Evolutionary conservation across 2,113 vertebrate species (phyloP).

Genomic region (Nanorana parkeri): DNA sequence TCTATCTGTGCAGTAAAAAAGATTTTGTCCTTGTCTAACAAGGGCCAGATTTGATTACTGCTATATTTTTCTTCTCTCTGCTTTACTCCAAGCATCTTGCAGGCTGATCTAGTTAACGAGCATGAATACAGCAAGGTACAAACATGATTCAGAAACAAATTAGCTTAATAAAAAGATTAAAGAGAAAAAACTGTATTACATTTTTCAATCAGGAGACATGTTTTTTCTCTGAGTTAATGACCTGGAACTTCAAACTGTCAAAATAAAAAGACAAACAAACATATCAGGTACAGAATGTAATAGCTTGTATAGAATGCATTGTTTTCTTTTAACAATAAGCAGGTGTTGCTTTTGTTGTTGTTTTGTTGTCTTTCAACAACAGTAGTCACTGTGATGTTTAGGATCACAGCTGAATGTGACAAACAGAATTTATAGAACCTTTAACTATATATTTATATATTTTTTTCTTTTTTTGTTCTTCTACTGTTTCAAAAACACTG

Average conservation of each 20-base stretch:
- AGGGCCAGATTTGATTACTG: constrained; percentile 40
- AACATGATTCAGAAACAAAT: neutral
- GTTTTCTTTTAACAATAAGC: no score
- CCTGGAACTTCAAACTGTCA: neutral
- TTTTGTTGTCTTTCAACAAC: no score
- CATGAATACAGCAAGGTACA: constrained; percentile 2
- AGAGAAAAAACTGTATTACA: neutral
- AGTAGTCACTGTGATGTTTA: no score
- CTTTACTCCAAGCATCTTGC: constrained; percentile 22
- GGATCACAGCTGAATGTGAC: no score
- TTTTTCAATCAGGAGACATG: constrained; percentile 1
- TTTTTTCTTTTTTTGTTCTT: no score
- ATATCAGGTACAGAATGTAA: neutral
- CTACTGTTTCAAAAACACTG: no score
- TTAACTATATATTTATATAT: no score
- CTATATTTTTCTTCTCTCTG: constrained; percentile 29
- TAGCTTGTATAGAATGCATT: neutral
- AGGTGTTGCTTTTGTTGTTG: no score
- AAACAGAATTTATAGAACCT: no score
- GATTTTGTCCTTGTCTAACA: constrained; percentile 47
- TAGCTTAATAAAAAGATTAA: neutral
- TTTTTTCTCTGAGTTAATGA: constrained; percentile 17
- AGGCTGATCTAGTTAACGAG: constrained; percentile 39
- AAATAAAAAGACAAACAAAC: constrained; percentile 11
- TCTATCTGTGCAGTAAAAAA: constrained; percentile 30